Evolutionary conservation across 2,888 invertebrate species (phyloP).

Genomic region (Lissonota sp.): DNA sequence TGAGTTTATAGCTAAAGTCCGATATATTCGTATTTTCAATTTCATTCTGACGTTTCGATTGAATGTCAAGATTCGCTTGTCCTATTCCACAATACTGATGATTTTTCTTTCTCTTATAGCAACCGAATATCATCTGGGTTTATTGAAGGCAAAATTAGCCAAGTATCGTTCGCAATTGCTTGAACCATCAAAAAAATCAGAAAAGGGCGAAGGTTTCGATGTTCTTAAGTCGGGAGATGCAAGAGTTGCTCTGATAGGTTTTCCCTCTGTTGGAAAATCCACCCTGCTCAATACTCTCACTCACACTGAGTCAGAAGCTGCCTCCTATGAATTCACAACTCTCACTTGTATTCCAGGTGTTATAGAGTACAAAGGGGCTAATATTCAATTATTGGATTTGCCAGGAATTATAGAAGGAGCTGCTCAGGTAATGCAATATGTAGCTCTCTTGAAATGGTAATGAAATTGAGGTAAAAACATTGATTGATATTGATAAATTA

Average conservation of each 20-base stretch:
- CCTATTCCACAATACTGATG: background rate
- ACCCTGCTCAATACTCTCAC: conserved; percentile 98
- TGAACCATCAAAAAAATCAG: conserved; percentile 97
- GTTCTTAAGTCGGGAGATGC: conserved; percentile 99
- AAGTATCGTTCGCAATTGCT: conserved; percentile 97
- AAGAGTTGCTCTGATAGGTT: conserved; percentile 98
- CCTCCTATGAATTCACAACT: conserved; percentile 99
- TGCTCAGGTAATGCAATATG: conserved; percentile 87
- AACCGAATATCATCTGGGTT: conserved; percentile 99
- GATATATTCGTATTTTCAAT: background rate
- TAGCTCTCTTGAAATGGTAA: background rate
- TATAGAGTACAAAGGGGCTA: conserved; percentile 99
- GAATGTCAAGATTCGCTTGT: background rate
- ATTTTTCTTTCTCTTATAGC: conserved; percentile 86
- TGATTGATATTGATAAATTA: background rate
- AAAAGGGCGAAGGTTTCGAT: conserved; percentile 99
- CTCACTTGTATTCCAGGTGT: conserved; percentile 99
- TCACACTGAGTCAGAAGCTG: conserved; percentile 98
- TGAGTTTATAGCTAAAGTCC: background rate
- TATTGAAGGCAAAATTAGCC: conserved; percentile 98
- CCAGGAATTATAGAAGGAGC: conserved; percentile 99
- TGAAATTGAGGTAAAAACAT: background rate
- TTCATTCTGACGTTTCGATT: background rate
- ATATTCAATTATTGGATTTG: conserved; percentile 98
- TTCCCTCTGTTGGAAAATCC: conserved; percentile 99